phyloP scores from a whole-genome alignment of 2,113 vertebrate genomes.

The Cyprinodon brontotheroides region DNA sequence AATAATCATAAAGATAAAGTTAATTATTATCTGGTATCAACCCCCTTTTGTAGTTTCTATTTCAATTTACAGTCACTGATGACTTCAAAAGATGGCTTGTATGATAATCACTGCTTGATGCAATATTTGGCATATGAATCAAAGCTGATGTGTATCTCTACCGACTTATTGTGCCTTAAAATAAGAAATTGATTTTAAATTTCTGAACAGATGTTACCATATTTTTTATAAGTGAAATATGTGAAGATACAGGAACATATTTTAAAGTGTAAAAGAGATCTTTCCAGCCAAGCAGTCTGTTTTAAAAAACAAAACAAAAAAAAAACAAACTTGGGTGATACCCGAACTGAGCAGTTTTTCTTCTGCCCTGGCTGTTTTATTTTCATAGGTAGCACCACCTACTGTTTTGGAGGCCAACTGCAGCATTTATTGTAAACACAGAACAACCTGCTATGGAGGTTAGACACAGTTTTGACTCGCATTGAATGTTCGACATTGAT shows the following conservation, averaged over 20 bases:
- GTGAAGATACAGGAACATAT: neutral
- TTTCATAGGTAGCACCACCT: neutral
- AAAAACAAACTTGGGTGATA: no score
- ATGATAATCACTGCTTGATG: neutral
- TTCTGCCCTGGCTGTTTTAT: neutral
- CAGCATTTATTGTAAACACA: neutral
- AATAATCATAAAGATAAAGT: neutral
- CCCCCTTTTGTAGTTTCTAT: neutral
- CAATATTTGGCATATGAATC: no score
- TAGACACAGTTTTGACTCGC: neutral
- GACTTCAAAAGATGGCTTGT: neutral
- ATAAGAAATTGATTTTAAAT: neutral
- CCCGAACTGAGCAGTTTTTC: no score
- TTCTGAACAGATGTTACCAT: neutral
- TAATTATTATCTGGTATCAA: neutral
- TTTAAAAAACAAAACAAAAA: neutral
- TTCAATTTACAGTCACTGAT: neutral
- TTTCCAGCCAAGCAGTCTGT: neutral
- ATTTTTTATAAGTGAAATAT: neutral
- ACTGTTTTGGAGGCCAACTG: neutral
- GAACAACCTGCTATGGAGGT: neutral
- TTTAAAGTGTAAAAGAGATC: neutral
- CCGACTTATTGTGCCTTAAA: neutral
- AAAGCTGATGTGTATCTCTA: neutral
- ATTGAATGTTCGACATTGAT: neutral